phyloP scores from a whole-genome alignment of 1,140 invertebrate genomes.

The Gonatopus flavifemur region DNA sequence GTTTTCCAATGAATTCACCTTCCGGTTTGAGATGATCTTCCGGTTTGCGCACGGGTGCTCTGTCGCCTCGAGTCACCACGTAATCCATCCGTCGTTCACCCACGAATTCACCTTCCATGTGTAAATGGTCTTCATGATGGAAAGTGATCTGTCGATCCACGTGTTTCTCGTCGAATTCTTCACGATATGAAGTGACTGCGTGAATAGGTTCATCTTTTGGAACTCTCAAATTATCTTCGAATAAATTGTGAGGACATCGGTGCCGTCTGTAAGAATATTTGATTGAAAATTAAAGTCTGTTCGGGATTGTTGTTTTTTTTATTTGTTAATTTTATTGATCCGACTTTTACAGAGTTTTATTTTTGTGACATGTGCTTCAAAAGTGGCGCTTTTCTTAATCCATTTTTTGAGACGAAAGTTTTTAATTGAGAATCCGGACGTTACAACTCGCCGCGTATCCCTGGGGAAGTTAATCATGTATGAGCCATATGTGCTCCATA shows the following conservation, averaged over 20 bases:
- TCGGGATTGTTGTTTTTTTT: too few relatives aligned
- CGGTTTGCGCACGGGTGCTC: constrained; percentile 50
- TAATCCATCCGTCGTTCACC: constrained; percentile 55
- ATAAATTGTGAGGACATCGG: constrained; percentile 65
- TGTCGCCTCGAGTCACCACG: constrained; percentile 50
- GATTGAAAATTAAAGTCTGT: too few relatives aligned
- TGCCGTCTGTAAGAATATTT: too few relatives aligned
- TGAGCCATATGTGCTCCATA: too few relatives aligned
- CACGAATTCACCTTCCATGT: constrained; percentile 61
- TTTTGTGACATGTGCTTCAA: too few relatives aligned
- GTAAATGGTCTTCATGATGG: constrained; percentile 59
- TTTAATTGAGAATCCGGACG: too few relatives aligned
- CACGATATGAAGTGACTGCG: constrained; percentile 63
- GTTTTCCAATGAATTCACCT: constrained; percentile 61
- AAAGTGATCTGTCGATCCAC: constrained; percentile 52
- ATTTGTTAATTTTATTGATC: too few relatives aligned
- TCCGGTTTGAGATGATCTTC: constrained; percentile 56
- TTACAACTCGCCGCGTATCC: too few relatives aligned
- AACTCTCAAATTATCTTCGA: constrained; percentile 63
- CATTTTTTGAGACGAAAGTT: too few relatives aligned
- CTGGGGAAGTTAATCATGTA: too few relatives aligned
- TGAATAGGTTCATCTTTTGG: constrained; percentile 59
- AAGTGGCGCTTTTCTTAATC: too few relatives aligned
- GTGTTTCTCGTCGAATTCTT: constrained; percentile 69
- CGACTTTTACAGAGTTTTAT: too few relatives aligned